phyloP scores from a whole-genome alignment of 2,888 invertebrate species.

The Hirtodrosophila alboralis region DNA sequence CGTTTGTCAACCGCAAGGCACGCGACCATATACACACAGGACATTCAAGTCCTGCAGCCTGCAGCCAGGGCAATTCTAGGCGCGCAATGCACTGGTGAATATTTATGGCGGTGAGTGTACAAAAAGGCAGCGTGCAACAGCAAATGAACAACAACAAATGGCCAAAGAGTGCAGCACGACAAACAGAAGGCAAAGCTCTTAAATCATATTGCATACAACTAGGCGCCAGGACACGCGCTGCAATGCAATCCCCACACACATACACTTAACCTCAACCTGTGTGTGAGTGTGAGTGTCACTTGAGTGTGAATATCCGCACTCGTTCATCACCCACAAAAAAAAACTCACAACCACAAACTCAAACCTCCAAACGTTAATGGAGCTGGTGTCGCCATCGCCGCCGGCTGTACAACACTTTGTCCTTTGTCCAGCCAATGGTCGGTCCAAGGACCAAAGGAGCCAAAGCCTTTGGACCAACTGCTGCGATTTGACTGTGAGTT shows the following conservation, averaged over 20 bases:
- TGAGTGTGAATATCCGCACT: slow-evolving; percentile 76
- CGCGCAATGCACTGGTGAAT: slow-evolving; percentile 39
- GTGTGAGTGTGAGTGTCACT: slow-evolving; percentile 55
- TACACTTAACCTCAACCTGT: slow-evolving; percentile 3
- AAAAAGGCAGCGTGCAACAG: slow-evolving; percentile 47
- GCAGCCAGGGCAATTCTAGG: slow-evolving; percentile 20
- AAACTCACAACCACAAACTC: slow-evolving; percentile 33
- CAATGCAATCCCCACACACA: slow-evolving; percentile 54
- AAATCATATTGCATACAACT: slow-evolving; percentile 77
- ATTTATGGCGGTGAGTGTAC: slow-evolving; percentile 48
- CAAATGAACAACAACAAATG: slow-evolving; percentile 61
- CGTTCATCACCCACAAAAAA: slow-evolving; percentile 53
- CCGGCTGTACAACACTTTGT: slow-evolving; percentile 72
- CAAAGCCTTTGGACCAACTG: slow-evolving; percentile 58
- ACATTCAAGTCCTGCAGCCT: slow-evolving; percentile 13
- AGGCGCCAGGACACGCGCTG: slow-evolving; percentile 57
- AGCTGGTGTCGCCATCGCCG: slow-evolving; percentile 71
- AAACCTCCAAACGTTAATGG: slow-evolving; percentile 58
- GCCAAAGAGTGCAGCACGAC: slow-evolving; percentile 69
- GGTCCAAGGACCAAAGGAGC: slow-evolving; percentile 5
- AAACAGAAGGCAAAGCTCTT: slow-evolving; percentile 55
- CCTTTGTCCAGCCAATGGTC: slow-evolving; percentile 49
- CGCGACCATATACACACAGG: slow-evolving; percentile 37
- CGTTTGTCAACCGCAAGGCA: slow-evolving; percentile 73
- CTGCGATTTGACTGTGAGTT: slow-evolving; percentile 77